These are phyloP conservation scores for Asarcornis scutulata DNA, from an alignment of 2,113 vertebrate species.

Conservation along the genomic window DNA sequence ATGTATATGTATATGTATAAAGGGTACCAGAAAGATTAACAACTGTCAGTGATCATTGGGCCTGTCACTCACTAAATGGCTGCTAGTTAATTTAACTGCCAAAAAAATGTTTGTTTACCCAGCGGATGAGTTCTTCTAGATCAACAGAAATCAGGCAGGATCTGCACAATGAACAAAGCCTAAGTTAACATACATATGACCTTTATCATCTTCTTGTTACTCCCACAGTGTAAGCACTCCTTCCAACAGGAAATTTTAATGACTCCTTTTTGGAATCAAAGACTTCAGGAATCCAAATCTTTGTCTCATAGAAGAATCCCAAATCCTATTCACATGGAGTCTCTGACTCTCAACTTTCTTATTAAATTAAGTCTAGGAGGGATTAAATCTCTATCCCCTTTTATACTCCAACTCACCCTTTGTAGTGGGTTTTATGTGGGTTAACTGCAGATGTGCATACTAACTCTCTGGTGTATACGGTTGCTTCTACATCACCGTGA, in stretches of 20 bases:
- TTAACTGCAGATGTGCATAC: slow-evolving; percentile 9
- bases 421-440: neutral
- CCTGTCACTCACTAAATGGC: neutral
- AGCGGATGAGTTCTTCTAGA: neutral
- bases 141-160: neutral
- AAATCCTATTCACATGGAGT: neutral
- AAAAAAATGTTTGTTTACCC: neutral
- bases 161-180: neutral
- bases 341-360: neutral
- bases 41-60: neutral
- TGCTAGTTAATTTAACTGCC: neutral
- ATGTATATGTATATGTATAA: too few species aligned
- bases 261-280: neutral
- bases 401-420: neutral
- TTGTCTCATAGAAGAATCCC: neutral
- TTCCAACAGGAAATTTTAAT: neutral
- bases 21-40: neutral
- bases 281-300: neutral
- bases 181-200: neutral
- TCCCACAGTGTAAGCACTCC: neutral
- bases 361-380: slow-evolving; percentile 13
- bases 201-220: neutral
- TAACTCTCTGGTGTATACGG: neutral
- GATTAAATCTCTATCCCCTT: slow-evolving; percentile 13
- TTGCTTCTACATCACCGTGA: neutral